A percentile compares a stretch with the other conserved stretches of the same genome.
These are phyloP conservation scores for Coranthus polyacanthus DNA, from an alignment of 2,797 vertebrate genomes.

Conservation along the genomic window DNA sequence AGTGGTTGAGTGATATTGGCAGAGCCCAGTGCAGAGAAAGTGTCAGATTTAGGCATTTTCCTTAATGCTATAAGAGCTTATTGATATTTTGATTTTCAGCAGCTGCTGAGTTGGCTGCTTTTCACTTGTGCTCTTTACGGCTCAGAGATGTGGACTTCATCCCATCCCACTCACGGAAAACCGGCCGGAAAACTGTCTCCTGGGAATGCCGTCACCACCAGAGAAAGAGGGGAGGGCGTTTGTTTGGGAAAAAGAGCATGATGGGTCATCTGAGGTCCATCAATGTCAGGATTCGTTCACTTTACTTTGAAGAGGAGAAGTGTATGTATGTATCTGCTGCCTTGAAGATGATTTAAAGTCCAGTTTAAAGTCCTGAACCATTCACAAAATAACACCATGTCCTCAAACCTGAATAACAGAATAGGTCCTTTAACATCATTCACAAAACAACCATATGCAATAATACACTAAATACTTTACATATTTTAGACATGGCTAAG, in stretches of 20 bases:
- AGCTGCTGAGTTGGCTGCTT: constrained; percentile 85
- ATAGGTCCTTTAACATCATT: too few relatives aligned
- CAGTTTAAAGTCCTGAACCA: too few relatives aligned
- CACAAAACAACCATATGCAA: too few relatives aligned
- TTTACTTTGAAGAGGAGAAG: constrained; percentile 31
- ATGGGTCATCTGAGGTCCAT: constrained; percentile 55
- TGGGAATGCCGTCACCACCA: constrained; percentile 59
- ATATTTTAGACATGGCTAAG: too few relatives aligned
- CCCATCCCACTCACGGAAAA: constrained; percentile 57
- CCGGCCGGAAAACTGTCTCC: constrained; percentile 72
- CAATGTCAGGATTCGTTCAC: constrained; percentile 30
- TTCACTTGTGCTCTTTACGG: constrained; percentile 77
- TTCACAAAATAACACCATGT: too few relatives aligned
- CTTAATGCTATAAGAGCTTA: constrained; percentile 90
- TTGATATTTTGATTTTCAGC: constrained; percentile 89
- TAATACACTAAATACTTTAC: too few relatives aligned
- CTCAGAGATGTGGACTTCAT: constrained; percentile 78
- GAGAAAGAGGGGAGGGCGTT: constrained; percentile 5
- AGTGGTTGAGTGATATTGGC: constrained; percentile 89
- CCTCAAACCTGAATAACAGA: too few relatives aligned
- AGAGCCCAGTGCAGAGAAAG: constrained; percentile 66
- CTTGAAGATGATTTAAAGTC: too few relatives aligned
- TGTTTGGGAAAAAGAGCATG: constrained; percentile 13
- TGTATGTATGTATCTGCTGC: too few relatives aligned
- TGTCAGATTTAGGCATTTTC: constrained; percentile 89